These are phyloP conservation scores for Himalopsyche kuldschensis DNA, from an alignment of 2,888 invertebrate genomes.

Conservation along the genomic window DNA sequence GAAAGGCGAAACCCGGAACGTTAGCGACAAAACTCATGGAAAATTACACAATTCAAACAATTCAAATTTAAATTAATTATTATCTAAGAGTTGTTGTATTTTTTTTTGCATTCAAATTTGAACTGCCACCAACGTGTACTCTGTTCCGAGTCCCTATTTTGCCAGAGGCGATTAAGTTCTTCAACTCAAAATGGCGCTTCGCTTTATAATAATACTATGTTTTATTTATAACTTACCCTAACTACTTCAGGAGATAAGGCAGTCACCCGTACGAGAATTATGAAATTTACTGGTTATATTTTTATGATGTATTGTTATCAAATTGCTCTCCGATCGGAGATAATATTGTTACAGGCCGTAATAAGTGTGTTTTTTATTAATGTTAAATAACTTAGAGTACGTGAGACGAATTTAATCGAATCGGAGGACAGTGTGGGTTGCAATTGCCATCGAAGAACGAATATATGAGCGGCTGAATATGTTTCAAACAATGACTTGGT, in stretches of 20 bases:
- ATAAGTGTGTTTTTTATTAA: not conserved
- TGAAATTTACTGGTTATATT: not conserved
- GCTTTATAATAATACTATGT: slow-evolving; percentile 2
- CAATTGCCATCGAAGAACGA: not conserved
- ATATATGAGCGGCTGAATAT: not conserved
- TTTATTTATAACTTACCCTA: slow-evolving; percentile 3
- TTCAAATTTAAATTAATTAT: too few species aligned
- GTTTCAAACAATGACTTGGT: not conserved
- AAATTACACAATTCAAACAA: too few species aligned
- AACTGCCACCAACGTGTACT: not conserved
- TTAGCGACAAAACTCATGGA: too few species aligned
- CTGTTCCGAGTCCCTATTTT: not conserved
- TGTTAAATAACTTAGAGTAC: not conserved
- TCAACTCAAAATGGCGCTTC: not conserved
- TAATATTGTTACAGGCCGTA: not conserved
- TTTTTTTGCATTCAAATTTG: not conserved
- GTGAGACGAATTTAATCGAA: not conserved
- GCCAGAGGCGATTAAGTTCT: not conserved
- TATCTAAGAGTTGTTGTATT: too few species aligned
- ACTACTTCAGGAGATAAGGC: not conserved
- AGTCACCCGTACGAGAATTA: not conserved
- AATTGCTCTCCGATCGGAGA: slow-evolving; percentile 5
- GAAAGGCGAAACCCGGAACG: too few species aligned
- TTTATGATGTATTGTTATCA: slow-evolving; percentile 24
- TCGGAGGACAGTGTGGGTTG: not conserved